Percentiles rank a stretch among this genome's conserved stretches.
These are phyloP conservation scores for Therioaphis trifolii DNA, from an alignment of 2,888 invertebrate species.

Conservation along the genomic window DNA sequence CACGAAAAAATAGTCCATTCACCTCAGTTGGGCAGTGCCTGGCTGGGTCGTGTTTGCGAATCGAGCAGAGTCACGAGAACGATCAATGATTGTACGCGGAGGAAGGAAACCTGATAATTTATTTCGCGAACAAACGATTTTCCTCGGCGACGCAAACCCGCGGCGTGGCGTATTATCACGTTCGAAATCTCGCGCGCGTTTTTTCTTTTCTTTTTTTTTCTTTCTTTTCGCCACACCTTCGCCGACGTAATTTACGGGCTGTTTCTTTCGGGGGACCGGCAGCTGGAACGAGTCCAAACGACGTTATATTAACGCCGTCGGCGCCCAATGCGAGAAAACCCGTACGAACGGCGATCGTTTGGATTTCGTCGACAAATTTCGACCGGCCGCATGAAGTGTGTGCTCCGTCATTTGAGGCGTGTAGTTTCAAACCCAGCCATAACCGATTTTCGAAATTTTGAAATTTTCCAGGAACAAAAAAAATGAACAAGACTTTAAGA, in stretches of 20 bases:
- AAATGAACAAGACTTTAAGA: too few relatives aligned
- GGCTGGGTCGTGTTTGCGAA: too few relatives aligned
- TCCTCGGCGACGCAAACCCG: background rate
- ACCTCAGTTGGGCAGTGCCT: too few relatives aligned
- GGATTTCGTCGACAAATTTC: slow-evolving; percentile 38
- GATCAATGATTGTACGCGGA: too few relatives aligned
- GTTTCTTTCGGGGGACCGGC: background rate
- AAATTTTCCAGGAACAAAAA: too few relatives aligned
- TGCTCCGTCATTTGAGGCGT: too few relatives aligned
- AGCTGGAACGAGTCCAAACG: slow-evolving; percentile 41
- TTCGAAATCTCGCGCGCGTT: slow-evolving; percentile 27
- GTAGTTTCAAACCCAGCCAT: too few relatives aligned
- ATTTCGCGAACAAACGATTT: background rate
- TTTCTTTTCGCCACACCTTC: slow-evolving; percentile 28
- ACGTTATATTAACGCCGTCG: slow-evolving; percentile 31
- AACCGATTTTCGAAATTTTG: too few relatives aligned
- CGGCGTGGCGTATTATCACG: background rate
- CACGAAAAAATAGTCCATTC: too few relatives aligned
- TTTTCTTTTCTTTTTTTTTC: too few relatives aligned
- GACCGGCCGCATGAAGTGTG: background rate
- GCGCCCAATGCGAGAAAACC: background rate
- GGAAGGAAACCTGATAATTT: slow-evolving; percentile 19
- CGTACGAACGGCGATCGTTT: background rate
- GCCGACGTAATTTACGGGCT: slow-evolving; percentile 38
- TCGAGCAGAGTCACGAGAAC: too few relatives aligned